A percentile compares a stretch with the other conserved stretches of the same genome.
Conservation (phyloP, 2,888 invertebrate species). For the Anoplius nigerrimus region DNA sequence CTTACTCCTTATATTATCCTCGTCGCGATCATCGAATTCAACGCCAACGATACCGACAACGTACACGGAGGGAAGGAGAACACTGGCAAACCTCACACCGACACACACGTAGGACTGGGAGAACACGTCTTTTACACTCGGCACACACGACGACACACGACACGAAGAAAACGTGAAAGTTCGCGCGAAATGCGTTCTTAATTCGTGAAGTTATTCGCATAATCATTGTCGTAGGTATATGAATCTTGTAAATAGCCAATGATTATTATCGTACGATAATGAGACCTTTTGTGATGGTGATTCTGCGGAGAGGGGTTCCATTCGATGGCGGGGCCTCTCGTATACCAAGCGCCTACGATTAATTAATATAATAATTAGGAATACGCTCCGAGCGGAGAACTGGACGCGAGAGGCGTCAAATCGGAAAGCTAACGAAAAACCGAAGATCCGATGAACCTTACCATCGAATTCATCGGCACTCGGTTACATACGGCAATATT, state of each 20-base stretch:
- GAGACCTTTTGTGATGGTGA: constrained; percentile 42
- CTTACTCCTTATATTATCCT: no score
- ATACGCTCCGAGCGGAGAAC: constrained; percentile 5
- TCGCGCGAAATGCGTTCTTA: no score
- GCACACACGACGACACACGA: neutral
- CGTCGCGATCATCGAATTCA: no score
- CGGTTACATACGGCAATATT: no score
- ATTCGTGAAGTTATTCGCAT: no score
- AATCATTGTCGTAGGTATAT: neutral
- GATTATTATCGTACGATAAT: constrained; percentile 12
- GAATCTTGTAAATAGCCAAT: constrained; percentile 16
- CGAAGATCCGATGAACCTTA: no score
- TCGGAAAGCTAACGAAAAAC: no score
- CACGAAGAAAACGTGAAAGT: no score
- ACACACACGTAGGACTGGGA: neutral
- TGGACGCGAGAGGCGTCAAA: no score
- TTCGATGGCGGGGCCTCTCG: constrained; percentile 20
- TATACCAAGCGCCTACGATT: constrained; percentile 54
- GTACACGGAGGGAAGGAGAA: no score
- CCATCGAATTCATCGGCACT: no score
- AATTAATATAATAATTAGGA: constrained; percentile 43
- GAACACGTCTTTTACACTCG: constrained; percentile 5
- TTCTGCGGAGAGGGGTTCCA: constrained; percentile 27
- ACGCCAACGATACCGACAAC: neutral
- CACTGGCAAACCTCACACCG: no score